Base-by-base conservation (phyloP, 2,888 invertebrate genomes). In the Elysia crispata region DNA sequence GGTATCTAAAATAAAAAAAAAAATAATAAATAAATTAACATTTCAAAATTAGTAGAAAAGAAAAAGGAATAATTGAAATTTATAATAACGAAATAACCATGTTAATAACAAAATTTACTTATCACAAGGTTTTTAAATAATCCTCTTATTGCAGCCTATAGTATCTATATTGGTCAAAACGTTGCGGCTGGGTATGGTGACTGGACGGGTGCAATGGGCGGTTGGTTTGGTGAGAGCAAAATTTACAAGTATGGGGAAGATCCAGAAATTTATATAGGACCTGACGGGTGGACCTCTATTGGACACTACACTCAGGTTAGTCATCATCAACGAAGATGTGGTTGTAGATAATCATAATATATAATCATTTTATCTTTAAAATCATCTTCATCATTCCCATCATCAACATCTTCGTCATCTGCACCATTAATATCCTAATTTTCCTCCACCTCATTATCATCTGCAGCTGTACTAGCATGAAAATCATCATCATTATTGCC, bases 261-360 rank as follows among this genome's bases (percentile, higher is more conserved):
- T 18, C 86, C 87, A 0, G 86, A 86, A 28, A 86, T 85, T 72
- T 82, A 82, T 57, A 70, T 82, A 57, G 81, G 81, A 30, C 23
- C 49, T 28, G 60, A 31, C 23, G 79, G 69, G 82, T 86, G 30
- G 87, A 86, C 13, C 31, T 41, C 33, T 82, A 80, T 18, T 84
- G 73, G 88, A 6, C 89, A 89, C 73, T 89, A 87, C 79, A 88
- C 88, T 76, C 88, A 88, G 86, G 89, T 89, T 79, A 0, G 41
- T 41, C 41, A 41, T 6, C 41, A 11, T 41, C 5, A 3, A 11
- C 41, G 41, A 41, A 41, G 11, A 11, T 41, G 41, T 41, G 41
- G 3, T 41, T 41, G n/a, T 6, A 41, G 41, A 6, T 41, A 41
- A 41, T 41, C 3, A 6, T 41, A 41, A 41, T 28, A 5, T 49